Base-by-base conservation (phyloP, 2,113 vertebrate genomes). In the Archilochus colubris region DNA sequence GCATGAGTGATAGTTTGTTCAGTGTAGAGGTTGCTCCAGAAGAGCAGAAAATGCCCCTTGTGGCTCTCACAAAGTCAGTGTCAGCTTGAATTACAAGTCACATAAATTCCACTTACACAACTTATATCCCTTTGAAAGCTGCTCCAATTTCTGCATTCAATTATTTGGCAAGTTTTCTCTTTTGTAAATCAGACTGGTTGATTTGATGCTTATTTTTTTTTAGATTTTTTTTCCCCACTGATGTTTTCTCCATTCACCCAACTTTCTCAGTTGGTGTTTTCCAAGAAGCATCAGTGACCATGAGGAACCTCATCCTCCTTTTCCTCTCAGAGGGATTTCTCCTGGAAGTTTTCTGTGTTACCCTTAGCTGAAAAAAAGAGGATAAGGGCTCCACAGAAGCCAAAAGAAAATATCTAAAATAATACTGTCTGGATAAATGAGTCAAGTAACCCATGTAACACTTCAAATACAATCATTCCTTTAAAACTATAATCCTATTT, bases 31-130 rank as follows among this genome's bases (percentile, higher is more conserved):
- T 48, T 53, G 51, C 63, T 83, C 51, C 5, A 44, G 84, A 92
- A 0, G 17, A 36, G 50, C 91, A 28, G 16, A 15, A 7, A 79
- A 50, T 5, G 59, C 85, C 75, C 64, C 79, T 86, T 36, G 17
- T 0, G 1, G 9, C 2, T 55, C 64, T 17, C 51, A 58, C 84
- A 53, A 40, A 80, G 87, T 16, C 51, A 40, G 51, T 28, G 87
- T 95, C 95, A 94, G 82, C 57, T 86, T 21, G 55, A 92, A 88
- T 97, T 95, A 88, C 54, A 14, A 18, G 38, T 44, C 28, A 51
- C 72, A 91, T 95, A 88, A 91, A 95, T 94, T 93, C 63, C 1
- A 58, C 38, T 89, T 91, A 80, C 93, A 51, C 38, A 0, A 80
- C 25, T 74, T 89, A 15, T 4, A 63, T 14, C 68, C 51, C 68